phyloP scores from a whole-genome alignment of 2,888 invertebrate species.

The Drosophila robusta region DNA sequence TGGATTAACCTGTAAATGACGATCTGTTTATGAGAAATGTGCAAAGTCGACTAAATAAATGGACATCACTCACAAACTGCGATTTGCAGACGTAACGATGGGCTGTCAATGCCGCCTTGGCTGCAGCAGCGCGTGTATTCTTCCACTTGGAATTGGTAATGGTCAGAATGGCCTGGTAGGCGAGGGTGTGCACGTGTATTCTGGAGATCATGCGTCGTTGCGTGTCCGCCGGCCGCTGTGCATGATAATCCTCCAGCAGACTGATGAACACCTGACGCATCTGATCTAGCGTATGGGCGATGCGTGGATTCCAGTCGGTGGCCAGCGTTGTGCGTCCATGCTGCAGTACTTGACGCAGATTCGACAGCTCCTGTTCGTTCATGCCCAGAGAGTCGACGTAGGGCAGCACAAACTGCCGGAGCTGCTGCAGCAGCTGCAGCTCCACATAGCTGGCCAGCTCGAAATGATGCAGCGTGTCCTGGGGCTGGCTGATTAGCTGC shows the following conservation, averaged over 20 bases:
- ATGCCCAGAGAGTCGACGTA: slow-evolving; percentile 93
- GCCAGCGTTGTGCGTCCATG: slow-evolving; percentile 90
- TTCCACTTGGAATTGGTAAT: slow-evolving; percentile 90
- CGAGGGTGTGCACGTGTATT: slow-evolving; percentile 93
- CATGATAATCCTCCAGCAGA: slow-evolving; percentile 69
- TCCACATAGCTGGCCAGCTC: slow-evolving; percentile 95
- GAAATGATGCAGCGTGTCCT: slow-evolving; percentile 90
- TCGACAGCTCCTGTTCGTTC: slow-evolving; percentile 95
- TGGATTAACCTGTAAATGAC: slow-evolving; percentile 82
- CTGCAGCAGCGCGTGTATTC: slow-evolving; percentile 91
- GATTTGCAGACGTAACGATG: slow-evolving; percentile 93
- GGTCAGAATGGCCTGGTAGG: slow-evolving; percentile 93
- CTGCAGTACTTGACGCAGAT: slow-evolving; percentile 89
- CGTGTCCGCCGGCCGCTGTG: slow-evolving; percentile 37
- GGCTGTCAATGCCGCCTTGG: slow-evolving; percentile 93
- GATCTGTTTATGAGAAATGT: background rate
- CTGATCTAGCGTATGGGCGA: slow-evolving; percentile 92
- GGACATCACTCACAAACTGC: slow-evolving; percentile 83
- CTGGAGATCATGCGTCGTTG: slow-evolving; percentile 88
- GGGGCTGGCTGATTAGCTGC: slow-evolving; percentile 88
- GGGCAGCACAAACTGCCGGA: slow-evolving; percentile 89
- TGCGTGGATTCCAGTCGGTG: slow-evolving; percentile 91
- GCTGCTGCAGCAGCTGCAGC: slow-evolving; percentile 88
- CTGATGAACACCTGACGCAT: slow-evolving; percentile 89
- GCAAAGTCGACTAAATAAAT: background rate